phyloP scores from a whole-genome alignment of 2,797 vertebrate genomes.

The Neomorphus geoffroyi region DNA sequence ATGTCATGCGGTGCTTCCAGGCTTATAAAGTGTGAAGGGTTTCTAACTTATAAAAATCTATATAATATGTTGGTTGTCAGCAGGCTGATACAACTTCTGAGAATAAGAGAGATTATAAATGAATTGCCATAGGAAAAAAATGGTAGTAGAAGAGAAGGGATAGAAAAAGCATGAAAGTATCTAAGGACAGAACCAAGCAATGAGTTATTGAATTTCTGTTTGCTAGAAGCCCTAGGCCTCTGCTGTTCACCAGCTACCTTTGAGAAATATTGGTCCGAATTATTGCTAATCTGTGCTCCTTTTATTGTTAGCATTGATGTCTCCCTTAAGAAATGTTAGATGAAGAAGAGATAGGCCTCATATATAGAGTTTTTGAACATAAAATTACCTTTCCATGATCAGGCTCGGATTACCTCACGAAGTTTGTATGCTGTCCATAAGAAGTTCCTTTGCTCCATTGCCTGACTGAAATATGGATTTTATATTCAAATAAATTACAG shows the following conservation, averaged over 20 bases:
- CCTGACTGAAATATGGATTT: neutral
- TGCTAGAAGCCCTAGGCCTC: neutral
- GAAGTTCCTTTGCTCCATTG: neutral
- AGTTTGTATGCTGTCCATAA: neutral
- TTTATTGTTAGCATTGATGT: neutral
- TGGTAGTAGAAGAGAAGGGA: neutral
- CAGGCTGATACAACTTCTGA: neutral
- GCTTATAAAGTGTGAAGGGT: neutral
- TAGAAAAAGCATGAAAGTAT: neutral
- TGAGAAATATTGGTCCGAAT: neutral
- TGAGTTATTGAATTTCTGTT: neutral
- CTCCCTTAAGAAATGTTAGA: neutral
- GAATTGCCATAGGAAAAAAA: neutral
- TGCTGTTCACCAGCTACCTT: neutral
- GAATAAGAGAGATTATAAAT: neutral
- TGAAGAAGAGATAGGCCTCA: neutral
- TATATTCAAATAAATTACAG: slow-evolving; percentile 12
- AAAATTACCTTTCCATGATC: neutral
- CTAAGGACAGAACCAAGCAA: neutral
- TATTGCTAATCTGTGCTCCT: neutral
- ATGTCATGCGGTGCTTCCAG: neutral
- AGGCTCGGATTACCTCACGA: neutral
- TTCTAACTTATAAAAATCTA: neutral
- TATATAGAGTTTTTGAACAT: neutral
- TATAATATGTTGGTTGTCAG: neutral